A percentile compares a stretch with the other conserved stretches of the same genome.
Evolutionary conservation across 2,888 invertebrate species (phyloP).

Genomic region (Xylocampa areola): DNA sequence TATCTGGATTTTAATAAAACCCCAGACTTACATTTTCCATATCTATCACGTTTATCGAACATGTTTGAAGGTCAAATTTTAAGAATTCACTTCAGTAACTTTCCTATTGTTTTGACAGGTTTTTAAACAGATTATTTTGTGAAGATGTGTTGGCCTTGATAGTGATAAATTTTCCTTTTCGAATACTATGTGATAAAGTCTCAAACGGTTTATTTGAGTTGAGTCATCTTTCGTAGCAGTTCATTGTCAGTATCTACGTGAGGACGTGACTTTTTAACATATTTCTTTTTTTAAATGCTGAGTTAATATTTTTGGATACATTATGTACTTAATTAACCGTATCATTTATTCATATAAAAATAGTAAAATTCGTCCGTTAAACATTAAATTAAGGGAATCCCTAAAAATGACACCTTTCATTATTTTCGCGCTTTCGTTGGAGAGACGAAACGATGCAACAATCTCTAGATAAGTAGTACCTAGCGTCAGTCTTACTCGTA

Average conservation of each 20-base stretch:
- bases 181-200: neutral
- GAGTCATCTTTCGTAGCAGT: neutral
- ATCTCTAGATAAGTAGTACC: too few relatives aligned
- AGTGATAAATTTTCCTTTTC: conserved; percentile 18
- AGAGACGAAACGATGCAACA: too few relatives aligned
- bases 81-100: conserved; percentile 52
- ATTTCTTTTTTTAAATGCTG: too few relatives aligned
- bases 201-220: neutral
- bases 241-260: neutral
- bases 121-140: conserved; percentile 24
- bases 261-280: neutral
- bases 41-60: conserved; percentile 57
- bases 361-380: too few relatives aligned
- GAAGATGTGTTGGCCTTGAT: conserved; percentile 24
- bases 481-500: too few relatives aligned
- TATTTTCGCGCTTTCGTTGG: too few relatives aligned
- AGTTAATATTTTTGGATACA: too few relatives aligned
- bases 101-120: conserved; percentile 54
- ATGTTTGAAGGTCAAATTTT: conserved; percentile 59
- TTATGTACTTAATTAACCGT: too few relatives aligned
- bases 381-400: too few relatives aligned
- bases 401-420: too few relatives aligned
- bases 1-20: conserved; percentile 41
- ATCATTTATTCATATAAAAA: too few relatives aligned
- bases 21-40: conserved; percentile 28